Conservation (phyloP, 2,888 invertebrate species). For the Rotaria sp. region DNA sequence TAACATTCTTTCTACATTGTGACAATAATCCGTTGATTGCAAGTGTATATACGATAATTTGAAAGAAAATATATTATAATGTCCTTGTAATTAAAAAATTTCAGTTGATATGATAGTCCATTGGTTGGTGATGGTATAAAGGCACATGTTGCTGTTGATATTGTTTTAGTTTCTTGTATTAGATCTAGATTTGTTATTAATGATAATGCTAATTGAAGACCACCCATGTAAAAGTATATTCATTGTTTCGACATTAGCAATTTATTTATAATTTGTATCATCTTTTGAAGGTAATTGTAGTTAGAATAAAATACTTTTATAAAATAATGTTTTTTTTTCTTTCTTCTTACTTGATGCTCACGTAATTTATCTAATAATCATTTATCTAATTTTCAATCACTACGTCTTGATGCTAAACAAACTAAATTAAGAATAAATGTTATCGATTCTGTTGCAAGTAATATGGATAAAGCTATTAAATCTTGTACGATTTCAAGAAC, state of each 20-base stretch:
- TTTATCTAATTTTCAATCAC: conserved; percentile 93
- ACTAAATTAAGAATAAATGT: conserved; percentile 90
- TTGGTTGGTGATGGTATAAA: conserved; percentile 4
- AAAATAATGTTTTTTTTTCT: neutral
- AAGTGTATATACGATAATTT: too few species aligned
- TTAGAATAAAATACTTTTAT: neutral
- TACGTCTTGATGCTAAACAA: conserved; percentile 87
- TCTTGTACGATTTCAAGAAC: conserved; percentile 95
- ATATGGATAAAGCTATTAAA: conserved; percentile 70
- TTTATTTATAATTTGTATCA: conserved; percentile 55
- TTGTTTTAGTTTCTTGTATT: conserved; percentile 34
- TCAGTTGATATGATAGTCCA: neutral
- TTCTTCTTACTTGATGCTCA: conserved; percentile 72
- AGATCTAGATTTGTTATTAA: conserved; percentile 28
- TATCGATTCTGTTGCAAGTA: conserved; percentile 67
- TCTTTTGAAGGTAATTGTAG: conserved; percentile 70
- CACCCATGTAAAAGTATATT: conserved; percentile 32
- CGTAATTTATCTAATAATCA: conserved; percentile 94
- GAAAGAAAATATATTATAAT: neutral
- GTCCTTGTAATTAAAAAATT: neutral
- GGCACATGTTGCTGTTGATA: neutral
- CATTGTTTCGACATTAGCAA: conserved; percentile 28
- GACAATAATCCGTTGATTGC: too few species aligned
- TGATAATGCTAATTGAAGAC: neutral
- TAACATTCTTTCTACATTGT: too few species aligned